These are phyloP conservation scores for Hippoglossus stenolepis DNA, from an alignment of 2,113 vertebrate genomes.

Conservation along the genomic window DNA sequence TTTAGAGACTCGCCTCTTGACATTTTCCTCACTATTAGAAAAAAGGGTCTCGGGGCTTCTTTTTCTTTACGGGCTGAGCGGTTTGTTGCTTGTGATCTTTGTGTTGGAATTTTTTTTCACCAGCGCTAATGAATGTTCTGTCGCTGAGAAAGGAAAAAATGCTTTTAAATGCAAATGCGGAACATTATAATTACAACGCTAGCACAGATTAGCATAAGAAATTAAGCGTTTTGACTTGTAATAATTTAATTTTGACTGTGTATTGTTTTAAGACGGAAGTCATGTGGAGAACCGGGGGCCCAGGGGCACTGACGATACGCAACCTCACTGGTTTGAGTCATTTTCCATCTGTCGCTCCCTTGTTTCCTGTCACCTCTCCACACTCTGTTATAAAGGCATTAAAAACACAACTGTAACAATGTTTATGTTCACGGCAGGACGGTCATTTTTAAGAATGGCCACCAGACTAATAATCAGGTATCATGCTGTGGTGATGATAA, in stretches of 20 bases:
- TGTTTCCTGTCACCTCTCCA: neutral
- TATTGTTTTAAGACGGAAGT: neutral
- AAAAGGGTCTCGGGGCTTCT: slow-evolving; percentile 30
- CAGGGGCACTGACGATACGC: neutral
- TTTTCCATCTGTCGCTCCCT: neutral
- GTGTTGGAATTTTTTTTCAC: slow-evolving; percentile 28
- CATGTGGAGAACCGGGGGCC: neutral
- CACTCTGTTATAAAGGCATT: neutral
- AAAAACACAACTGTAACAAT: neutral
- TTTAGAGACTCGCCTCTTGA: slow-evolving; percentile 68
- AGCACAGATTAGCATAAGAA: slow-evolving; percentile 9
- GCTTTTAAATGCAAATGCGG: slow-evolving; percentile 50
- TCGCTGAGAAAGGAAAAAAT: neutral
- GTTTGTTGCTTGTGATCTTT: slow-evolving; percentile 42
- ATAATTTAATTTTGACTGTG: neutral
- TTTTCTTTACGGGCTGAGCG: slow-evolving; percentile 10
- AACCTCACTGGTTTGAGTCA: neutral
- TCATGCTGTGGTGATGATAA: too few species aligned
- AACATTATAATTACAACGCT: neutral
- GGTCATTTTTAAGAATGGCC: too few species aligned
- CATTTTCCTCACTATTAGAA: slow-evolving; percentile 52
- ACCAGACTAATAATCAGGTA: too few species aligned
- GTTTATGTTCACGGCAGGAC: too few species aligned
- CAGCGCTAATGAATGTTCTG: slow-evolving; percentile 2
- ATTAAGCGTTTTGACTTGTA: neutral